phyloP scores from a whole-genome alignment of 2,113 vertebrate genomes.

The Cyprinus carpio region DNA sequence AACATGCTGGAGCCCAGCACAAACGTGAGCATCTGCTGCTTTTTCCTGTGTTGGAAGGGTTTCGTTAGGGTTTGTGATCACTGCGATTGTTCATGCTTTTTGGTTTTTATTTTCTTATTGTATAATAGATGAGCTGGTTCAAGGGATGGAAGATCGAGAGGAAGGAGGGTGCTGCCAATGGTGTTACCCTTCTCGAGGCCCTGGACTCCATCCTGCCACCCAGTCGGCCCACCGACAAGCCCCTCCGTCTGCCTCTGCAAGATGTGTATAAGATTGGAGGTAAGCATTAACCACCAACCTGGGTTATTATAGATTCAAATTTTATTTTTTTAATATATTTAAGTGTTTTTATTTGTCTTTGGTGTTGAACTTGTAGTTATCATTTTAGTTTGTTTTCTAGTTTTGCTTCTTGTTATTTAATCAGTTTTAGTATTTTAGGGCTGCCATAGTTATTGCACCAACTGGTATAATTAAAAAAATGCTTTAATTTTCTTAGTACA shows the following conservation, averaged over 20 bases:
- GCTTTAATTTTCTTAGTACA: not conserved
- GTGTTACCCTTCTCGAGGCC: constrained; percentile 76
- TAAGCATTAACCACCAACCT: constrained; percentile 38
- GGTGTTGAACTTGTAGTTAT: no score
- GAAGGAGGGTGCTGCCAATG: constrained; percentile 71
- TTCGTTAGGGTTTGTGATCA: not conserved
- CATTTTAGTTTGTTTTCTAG: not conserved
- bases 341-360: no score
- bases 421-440: not conserved
- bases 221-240: constrained; percentile 72
- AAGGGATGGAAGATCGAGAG: constrained; percentile 82
- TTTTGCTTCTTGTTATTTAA: not conserved
- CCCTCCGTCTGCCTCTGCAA: constrained; percentile 78
- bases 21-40: constrained; percentile 58
- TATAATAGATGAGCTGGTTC: constrained; percentile 80
- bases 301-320: not conserved
- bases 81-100: not conserved
- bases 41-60: not conserved
- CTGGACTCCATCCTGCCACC: constrained; percentile 79
- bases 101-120: not conserved
- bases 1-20: constrained; percentile 68
- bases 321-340: no score
- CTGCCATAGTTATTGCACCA: not conserved
- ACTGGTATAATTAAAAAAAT: not conserved
- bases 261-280: constrained; percentile 81